Base-by-base conservation (phyloP, 2,113 vertebrate species). In the Ceuthmochares aereus region DNA sequence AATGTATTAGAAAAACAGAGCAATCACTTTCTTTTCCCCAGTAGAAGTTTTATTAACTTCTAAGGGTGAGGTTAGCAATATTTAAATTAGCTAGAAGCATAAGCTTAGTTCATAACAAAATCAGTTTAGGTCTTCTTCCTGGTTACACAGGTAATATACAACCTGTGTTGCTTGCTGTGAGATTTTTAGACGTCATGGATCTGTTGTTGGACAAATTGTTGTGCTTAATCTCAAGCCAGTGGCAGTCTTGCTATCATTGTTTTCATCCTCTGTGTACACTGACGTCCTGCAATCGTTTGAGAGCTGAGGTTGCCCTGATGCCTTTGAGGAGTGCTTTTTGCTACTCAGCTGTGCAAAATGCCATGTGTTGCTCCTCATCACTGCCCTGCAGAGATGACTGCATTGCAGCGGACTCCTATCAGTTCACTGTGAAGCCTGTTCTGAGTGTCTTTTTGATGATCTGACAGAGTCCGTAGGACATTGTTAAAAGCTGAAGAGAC, bases 321-420 rank as follows among this genome's bases (percentile, higher is more conserved):
- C 86, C 90, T 90, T 96, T 88, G 82, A 95, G 92, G 93, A 97
- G 88, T 56, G 90, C 87, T 93, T 96, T 96, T 80, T 96, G 79
- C 93, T 90, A 78, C 69, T 94, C 76, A 93, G 60, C 96, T 90
- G 83, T 96, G 93, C 90, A 93, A 88, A 96, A 92, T 92, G 83
- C 68, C 93, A 93, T 92, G 88, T 94, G 92, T 86, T 96, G 52
- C 92, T 94, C 80, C 85, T 63, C 74, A 54, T 93, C 96, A 92
- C 36, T 86, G 89, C 95, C 95, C 90, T 96, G 93, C 92, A 94
- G 90, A 96, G 83, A 94, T 92, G 82, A 83, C 95, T 95, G 95
- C 89, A 90, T 91, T 97, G 95, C 94, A 97, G 94, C 72, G 81
- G 89, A 54, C 87, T 95, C 78, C 66, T 84, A 9, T 69, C 81